A percentile compares a stretch with the other conserved stretches of the same genome.
Conservation (phyloP, 2,888 invertebrate genomes). For the Bembecia ichneumoniformis region DNA sequence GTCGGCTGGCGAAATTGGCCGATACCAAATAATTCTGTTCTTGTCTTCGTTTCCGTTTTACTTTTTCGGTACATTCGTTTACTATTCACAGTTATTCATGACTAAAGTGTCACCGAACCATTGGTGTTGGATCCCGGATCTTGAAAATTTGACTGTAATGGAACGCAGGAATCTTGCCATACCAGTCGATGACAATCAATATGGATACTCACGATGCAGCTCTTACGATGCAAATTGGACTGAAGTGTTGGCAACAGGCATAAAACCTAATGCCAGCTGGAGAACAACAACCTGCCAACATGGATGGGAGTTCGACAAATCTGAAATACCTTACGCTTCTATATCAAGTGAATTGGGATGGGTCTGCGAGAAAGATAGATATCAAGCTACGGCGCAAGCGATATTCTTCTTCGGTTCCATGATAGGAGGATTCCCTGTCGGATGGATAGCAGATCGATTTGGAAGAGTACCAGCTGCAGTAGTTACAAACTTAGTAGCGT, state of each 20-base stretch:
- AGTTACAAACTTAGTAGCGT: conserved; percentile 6
- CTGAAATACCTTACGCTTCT: conserved; percentile 9
- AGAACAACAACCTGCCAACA: conserved; percentile 2
- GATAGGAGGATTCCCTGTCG: conserved; percentile 7
- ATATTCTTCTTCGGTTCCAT: conserved; percentile 10
- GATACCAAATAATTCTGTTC: conserved; percentile 7
- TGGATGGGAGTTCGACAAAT: conserved; percentile 10
- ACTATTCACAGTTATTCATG: conserved; percentile 8
- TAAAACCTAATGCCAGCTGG: conserved; percentile 1
- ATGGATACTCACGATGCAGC: conserved; percentile 5
- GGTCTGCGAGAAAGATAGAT: conserved; percentile 9
- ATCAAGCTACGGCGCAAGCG: conserved; percentile 10
- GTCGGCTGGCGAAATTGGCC: conserved; percentile 8
- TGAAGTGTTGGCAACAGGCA: conserved; percentile 2
- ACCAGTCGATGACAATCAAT: conserved; percentile 3
- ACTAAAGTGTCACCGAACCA: conserved; percentile 7
- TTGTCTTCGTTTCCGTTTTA: conserved; percentile 8
- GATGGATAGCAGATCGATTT: conserved; percentile 8
- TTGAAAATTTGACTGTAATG: conserved; percentile 6
- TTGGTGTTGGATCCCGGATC: conserved; percentile 11
- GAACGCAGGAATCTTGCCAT: conserved; percentile 7
- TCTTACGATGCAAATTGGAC: conserved; percentile 9
- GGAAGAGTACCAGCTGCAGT: conserved; percentile 9
- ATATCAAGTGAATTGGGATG: conserved; percentile 9
- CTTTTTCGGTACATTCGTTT: conserved; percentile 6